Evolutionary conservation across 1,140 invertebrate genomes (phyloP).

Genomic region (Mamestra configurata): DNA sequence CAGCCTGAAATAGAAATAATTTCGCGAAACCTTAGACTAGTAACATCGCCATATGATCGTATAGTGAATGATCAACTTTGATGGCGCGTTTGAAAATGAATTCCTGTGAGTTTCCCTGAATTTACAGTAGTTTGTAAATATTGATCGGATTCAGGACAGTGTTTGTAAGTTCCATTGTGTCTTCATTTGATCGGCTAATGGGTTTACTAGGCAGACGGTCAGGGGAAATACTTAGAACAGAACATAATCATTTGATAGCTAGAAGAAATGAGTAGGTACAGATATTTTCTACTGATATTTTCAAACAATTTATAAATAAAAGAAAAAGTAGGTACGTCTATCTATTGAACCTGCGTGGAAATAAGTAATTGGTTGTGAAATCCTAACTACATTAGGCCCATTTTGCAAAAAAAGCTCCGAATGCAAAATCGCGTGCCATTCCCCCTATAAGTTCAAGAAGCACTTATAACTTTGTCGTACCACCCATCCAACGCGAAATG

Average conservation of each 20-base stretch:
- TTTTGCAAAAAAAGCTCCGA: background rate
- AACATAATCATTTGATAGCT: too few species aligned
- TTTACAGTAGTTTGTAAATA: slow-evolving; percentile 22
- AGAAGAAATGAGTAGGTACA: too few species aligned
- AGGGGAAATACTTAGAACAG: background rate
- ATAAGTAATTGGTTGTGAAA: background rate
- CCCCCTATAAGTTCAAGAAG: background rate
- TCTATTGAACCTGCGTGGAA: background rate
- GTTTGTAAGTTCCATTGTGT: slow-evolving; percentile 15
- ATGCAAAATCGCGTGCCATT: background rate
- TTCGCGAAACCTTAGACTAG: slow-evolving; percentile 31
- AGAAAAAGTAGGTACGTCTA: too few species aligned
- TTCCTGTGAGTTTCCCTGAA: slow-evolving; percentile 27
- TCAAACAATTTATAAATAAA: too few species aligned
- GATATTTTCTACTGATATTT: too few species aligned
- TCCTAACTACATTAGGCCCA: background rate
- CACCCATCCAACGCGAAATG: background rate
- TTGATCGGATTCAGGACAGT: slow-evolving; percentile 1
- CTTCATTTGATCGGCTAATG: slow-evolving; percentile 40
- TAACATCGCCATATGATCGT: slow-evolving; percentile 6
- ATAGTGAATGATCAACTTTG: slow-evolving; percentile 4
- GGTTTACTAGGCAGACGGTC: background rate
- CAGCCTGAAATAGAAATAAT: slow-evolving; percentile 47
- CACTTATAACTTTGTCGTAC: background rate
- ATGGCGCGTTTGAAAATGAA: background rate